Evolutionary conservation across 2,113 vertebrate genomes (phyloP).

Genomic region (Colinus virginianus): DNA sequence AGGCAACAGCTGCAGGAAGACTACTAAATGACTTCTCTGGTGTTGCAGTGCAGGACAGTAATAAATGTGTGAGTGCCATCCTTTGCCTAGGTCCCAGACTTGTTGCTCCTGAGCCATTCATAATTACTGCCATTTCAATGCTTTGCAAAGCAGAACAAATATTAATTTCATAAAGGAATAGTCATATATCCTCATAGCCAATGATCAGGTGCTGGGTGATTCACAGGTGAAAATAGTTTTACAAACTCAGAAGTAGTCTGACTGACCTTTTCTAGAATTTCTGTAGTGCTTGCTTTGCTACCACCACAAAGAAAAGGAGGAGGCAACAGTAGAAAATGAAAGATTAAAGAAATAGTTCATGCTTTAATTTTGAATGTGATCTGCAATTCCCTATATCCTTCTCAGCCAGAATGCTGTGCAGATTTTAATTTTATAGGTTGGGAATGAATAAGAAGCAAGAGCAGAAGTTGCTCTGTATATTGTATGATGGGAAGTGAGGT

Average conservation of each 20-base stretch:
- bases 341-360: background rate
- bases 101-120: background rate
- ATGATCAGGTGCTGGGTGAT: background rate
- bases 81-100: background rate
- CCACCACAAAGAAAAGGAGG: background rate
- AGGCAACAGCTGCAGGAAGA: background rate
- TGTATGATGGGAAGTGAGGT: background rate
- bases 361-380: background rate
- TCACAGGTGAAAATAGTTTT: background rate
- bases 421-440: background rate
- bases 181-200: background rate
- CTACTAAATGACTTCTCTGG: background rate
- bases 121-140: background rate
- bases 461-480: background rate
- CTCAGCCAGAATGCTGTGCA: background rate
- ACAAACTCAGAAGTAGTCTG: background rate
- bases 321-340: rapidly evolving
- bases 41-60: background rate
- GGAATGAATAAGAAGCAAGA: background rate
- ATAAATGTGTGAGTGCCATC: background rate
- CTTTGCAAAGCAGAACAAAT: background rate
- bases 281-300: background rate
- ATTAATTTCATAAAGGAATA: background rate
- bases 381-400: background rate
- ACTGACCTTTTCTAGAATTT: background rate